Evolutionary conservation across 2,797 vertebrate genomes (phyloP), one percentile per base, ranked within the genome.

Genomic region (Jordanella pulchra): DNA sequence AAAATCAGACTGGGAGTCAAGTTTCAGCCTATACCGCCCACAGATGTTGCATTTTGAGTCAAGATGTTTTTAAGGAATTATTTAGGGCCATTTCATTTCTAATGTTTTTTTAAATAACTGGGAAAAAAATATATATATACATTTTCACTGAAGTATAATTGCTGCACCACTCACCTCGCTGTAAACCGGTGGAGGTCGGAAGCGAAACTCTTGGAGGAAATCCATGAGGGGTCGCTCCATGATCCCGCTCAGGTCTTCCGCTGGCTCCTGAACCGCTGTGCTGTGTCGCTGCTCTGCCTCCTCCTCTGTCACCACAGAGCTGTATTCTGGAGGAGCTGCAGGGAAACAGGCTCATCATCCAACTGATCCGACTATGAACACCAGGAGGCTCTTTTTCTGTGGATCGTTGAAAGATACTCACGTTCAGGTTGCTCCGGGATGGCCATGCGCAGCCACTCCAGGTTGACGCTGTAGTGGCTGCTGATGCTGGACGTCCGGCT

Each of bases 121-220:
- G 15, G 18, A 21, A 48, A 30, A 17, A 30, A 56, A 15, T 6
- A 13, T 15, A 2, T 56, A 27, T 17, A 15, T 15, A 17, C 7
- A 4, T 11, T 51, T 39, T 61, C 21, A n/a, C 58, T n/a, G 3
- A 48, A 48, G 47, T 48, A 48, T 4, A 3, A 44, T 35, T 50
- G 21, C 6, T 14, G 14, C 7, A 17, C 6, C 63, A 18, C 76
- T 93, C 86, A 99, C 98, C 97, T 98, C 98, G 0, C 97, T 92
- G 80, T 99, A 99, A 3, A 99, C 92, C 0, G 98, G 98, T 0
- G 98, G 98, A 0, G 97, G 98, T 53, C 95, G 86, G 89, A 95
- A 96, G 72, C 97, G 96, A 78, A 98, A 99, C 80, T 99, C 98
- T 76, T 97, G 97, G 69, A 99, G 94, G 39, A 97, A 99, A 50